Base-by-base conservation (phyloP, 2,797 vertebrate species). In the Premnoplex brunnescens region DNA sequence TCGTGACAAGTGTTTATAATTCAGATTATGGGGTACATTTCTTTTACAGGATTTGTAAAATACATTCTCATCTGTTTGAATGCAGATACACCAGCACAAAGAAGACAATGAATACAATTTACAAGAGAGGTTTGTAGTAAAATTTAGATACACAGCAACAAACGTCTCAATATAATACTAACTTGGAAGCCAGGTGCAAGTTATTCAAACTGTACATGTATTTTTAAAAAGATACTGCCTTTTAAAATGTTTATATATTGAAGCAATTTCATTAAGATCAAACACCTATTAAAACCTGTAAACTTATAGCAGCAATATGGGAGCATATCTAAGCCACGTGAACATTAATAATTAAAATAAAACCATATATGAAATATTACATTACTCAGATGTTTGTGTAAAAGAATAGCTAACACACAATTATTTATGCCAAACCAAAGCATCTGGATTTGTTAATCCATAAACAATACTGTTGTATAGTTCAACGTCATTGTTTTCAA, bases 221-320 rank as follows among this genome's bases (percentile, higher is more conserved):
- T 74, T 72, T 90, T 96, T 82, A 93, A 94, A 94, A 96, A 95
- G 84, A 93, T 69, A 93, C 2, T 85, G 58, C 44, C 26, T 96
- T 92, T 95, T 21, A 91, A 96, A 97, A 93, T 79, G 85, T 94
- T 95, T 94, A 59, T 43, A 91, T 68, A 90, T 14, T 81, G 90
- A 96, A 97, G 91, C 56, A 46, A 91, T 90, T 87, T 91, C 63
- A 87, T 76, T 77, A 88, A 91, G 84, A 92, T 78, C 43, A 81
- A 96, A 91, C 63, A 83, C 23, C 64, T 91, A 89, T 43, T 87
- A 95, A 95, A 85, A 77, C 1, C 30, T 79, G 55, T 88, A 91
- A 91, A 96, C 95, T 92, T 64, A 91, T 62, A 97, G 94, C 95
- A 97, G 88, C 94, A 97, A 77, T 39, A 74, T 64, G 41, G 49